phyloP scores from a whole-genome alignment of 2,797 vertebrate species.

The Cyprinodon diabolis region DNA sequence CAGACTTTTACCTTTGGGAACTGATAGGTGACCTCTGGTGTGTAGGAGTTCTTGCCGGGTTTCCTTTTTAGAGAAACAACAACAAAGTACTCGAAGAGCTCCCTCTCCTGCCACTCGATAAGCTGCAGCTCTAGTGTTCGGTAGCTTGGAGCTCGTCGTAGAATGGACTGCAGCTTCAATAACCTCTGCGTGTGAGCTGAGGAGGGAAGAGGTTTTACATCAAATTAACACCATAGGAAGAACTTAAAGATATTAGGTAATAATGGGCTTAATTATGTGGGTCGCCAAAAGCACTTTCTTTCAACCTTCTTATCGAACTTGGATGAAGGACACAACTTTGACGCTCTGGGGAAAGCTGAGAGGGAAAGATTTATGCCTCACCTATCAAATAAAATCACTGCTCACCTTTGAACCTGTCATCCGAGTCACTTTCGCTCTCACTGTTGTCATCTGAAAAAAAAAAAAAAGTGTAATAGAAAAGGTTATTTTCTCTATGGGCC shows the following conservation, averaged over 20 bases:
- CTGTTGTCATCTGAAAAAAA: constrained; percentile 95
- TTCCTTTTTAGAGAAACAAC: constrained; percentile 99
- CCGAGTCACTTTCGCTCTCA: constrained; percentile 98
- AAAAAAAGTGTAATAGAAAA: constrained; percentile 61
- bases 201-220: constrained; percentile 17
- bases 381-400: constrained; percentile 20
- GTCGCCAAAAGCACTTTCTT: not conserved
- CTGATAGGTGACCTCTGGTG: constrained; percentile 96
- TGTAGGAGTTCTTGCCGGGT: constrained; percentile 92
- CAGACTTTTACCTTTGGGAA: constrained; percentile 95
- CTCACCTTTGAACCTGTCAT: constrained; percentile 99
- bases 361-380: constrained; percentile 9
- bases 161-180: constrained; percentile 93
- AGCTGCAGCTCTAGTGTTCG: constrained; percentile 96
- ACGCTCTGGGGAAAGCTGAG: not conserved
- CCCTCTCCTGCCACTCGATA: constrained; percentile 98
- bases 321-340: not conserved
- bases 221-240: constrained; percentile 1
- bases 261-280: not conserved
- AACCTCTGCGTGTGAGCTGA: constrained; percentile 95
- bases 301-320: not conserved
- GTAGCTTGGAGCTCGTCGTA: constrained; percentile 94
- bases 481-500: constrained; percentile 48
- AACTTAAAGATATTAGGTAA: constrained; percentile 3
- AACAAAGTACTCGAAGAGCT: constrained; percentile 98